Conservation (phyloP, 2,113 vertebrate genomes). For the Pteruthius melanotis region DNA sequence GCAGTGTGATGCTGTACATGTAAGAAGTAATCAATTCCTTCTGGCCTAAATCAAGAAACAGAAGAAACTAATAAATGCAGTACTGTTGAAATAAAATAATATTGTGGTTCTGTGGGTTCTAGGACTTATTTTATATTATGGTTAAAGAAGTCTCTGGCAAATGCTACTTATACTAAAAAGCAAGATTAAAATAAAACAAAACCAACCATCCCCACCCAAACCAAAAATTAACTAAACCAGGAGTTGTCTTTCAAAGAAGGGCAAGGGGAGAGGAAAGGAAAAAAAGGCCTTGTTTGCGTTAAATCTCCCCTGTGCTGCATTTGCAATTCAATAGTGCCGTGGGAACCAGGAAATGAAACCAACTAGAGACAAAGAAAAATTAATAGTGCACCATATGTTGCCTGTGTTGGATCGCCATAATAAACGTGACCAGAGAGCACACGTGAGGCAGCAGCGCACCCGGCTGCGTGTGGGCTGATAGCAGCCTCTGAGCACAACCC, state of each 20-base stretch:
- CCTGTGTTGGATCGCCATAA: not conserved
- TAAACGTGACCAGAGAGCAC: not conserved
- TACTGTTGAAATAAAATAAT: constrained; percentile 58
- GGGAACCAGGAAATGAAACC: constrained; percentile 55
- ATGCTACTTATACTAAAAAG: not conserved
- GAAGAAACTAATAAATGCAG: constrained; percentile 54
- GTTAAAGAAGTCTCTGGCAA: constrained; percentile 12
- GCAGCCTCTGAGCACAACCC: not conserved
- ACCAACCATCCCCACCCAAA: not conserved
- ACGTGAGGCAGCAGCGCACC: not conserved
- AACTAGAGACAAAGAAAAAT: constrained; percentile 43
- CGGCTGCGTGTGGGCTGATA: not conserved
- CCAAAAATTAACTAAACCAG: not conserved
- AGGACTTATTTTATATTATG: not conserved
- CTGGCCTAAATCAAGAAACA: constrained; percentile 46
- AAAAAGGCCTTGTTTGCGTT: constrained; percentile 26
- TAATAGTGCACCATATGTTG: constrained; percentile 38
- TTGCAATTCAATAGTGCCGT: constrained; percentile 30
- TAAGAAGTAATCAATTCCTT: constrained; percentile 40
- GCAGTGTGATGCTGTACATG: not conserved
- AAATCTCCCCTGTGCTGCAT: constrained; percentile 2
- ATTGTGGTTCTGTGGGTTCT: constrained; percentile 60
- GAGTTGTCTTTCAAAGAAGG: not conserved
- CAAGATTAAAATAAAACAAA: not conserved
- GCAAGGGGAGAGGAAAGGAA: not conserved